These are phyloP conservation scores for Bufo bufo DNA, from an alignment of 2,113 vertebrate species.

Conservation along the genomic window DNA sequence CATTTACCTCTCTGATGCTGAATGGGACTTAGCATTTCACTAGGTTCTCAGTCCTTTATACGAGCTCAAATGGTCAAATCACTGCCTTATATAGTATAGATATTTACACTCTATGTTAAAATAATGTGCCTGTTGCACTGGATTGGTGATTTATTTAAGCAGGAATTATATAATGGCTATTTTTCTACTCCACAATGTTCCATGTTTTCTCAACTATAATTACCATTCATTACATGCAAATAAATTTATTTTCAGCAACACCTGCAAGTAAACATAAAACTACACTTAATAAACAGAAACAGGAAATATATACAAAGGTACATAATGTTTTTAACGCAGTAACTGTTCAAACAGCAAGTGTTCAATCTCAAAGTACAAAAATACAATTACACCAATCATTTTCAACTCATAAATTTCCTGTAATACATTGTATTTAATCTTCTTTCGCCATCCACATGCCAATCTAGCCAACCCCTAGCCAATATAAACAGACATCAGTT, in stretches of 20 bases:
- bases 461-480: no score
- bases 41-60: no score
- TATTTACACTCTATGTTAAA: no score
- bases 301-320: not conserved
- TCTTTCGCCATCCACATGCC: no score
- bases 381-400: not conserved
- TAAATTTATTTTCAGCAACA: not conserved
- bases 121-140: no score
- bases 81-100: no score
- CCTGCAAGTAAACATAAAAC: conserved; percentile 14
- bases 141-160: not conserved
- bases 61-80: no score
- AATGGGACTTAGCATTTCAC: no score
- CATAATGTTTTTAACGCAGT: not conserved
- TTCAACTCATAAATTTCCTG: not conserved
- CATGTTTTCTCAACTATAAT: not conserved
- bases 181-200: not conserved
- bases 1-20: no score
- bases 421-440: not conserved
- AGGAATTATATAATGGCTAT: not conserved
- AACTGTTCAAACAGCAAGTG: not conserved
- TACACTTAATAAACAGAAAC: not conserved
- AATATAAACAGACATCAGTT: no score
- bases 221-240: conserved; percentile 33
- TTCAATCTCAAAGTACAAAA: not conserved